Evolutionary conservation across 2,888 invertebrate genomes (phyloP).

Genomic region (Rhogogaster chlorosoma): DNA sequence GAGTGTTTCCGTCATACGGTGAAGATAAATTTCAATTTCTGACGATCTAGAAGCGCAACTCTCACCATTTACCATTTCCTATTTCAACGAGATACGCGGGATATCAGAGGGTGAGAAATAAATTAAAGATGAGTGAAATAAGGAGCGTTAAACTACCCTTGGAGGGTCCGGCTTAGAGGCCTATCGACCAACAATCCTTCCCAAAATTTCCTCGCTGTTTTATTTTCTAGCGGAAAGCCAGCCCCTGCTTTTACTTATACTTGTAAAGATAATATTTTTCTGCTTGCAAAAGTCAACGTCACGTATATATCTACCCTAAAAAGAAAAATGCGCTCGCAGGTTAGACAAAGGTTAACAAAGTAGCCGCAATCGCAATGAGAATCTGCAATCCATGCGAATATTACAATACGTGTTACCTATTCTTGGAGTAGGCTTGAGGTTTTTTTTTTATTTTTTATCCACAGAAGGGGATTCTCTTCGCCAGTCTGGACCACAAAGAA

Average conservation of each 20-base stretch:
- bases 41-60: neutral
- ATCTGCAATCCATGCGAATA: conserved; percentile 2
- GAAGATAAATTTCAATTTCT: neutral
- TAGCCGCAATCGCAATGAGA: neutral
- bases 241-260: neutral
- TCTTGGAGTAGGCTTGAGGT: neutral
- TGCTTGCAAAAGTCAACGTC: neutral
- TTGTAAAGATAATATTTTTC: neutral
- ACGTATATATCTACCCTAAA: neutral
- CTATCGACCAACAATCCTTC: neutral
- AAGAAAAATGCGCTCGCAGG: neutral
- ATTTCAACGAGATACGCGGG: neutral
- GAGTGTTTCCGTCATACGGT: neutral
- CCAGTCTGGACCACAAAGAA: neutral
- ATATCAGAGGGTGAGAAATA: neutral
- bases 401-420: neutral
- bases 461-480: neutral
- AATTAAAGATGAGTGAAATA: neutral
- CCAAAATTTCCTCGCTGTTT: neutral
- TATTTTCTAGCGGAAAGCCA: neutral
- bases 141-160: neutral
- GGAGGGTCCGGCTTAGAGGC: neutral
- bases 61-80: neutral
- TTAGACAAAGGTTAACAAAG: neutral
- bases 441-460: neutral